phyloP scores from a whole-genome alignment of 2,113 vertebrate species.

The Amazona vittata region DNA sequence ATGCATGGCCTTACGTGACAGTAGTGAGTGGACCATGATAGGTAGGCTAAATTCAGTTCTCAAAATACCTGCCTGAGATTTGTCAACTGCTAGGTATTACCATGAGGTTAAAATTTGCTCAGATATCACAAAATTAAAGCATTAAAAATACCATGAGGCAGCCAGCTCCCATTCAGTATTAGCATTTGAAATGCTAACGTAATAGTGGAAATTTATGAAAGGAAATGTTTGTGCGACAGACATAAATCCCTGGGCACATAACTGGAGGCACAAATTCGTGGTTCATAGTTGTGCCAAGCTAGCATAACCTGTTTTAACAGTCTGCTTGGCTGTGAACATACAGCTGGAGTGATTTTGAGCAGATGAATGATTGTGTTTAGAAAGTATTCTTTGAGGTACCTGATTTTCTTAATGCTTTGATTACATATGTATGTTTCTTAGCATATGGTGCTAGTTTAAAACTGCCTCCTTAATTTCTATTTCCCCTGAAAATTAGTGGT shows the following conservation, averaged over 20 bases:
- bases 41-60: neutral
- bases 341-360: neutral
- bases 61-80: neutral
- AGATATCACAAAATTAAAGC: neutral
- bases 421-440: neutral
- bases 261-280: conserved; percentile 4
- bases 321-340: neutral
- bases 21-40: neutral
- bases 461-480: neutral
- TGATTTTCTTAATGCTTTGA: neutral
- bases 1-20: fast-evolving
- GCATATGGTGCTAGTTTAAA: neutral
- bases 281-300: neutral
- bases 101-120: neutral
- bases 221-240: neutral
- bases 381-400: neutral
- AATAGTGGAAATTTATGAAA: neutral
- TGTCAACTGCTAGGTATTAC: neutral
- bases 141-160: neutral
- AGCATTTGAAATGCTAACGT: conserved; percentile 13
- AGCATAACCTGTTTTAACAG: neutral
- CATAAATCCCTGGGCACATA: neutral
- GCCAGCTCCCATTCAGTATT: neutral
- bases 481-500: neutral
- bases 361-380: neutral